Conservation (phyloP, 1,140 invertebrate genomes). For the Armadillidium nasatum region DNA sequence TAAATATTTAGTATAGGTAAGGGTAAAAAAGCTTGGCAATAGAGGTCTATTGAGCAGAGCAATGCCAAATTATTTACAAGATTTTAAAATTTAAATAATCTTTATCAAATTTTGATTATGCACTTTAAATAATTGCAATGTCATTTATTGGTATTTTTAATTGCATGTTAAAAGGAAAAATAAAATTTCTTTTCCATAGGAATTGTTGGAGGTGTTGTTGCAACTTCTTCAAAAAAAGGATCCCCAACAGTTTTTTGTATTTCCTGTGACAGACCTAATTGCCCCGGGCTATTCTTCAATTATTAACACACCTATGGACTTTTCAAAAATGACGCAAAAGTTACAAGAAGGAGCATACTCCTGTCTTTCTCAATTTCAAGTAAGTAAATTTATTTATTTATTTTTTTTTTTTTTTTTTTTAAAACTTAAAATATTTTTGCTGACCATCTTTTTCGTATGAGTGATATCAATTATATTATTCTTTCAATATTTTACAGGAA, state of each 20-base stretch:
- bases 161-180: too few species aligned
- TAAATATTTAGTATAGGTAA: too few species aligned
- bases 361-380: conserved; percentile 66
- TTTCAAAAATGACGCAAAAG: conserved; percentile 91
- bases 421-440: background rate
- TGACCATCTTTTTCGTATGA: conserved; percentile 18
- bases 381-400: conserved; percentile 44
- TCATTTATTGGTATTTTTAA: too few species aligned
- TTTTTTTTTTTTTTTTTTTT: conserved; percentile 23
- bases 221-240: background rate
- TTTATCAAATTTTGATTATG: too few species aligned
- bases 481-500: conserved; percentile 54
- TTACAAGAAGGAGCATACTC: conserved; percentile 84
- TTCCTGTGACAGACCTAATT: conserved; percentile 91
- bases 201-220: background rate
- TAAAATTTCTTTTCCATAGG: background rate
- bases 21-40: too few species aligned
- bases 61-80: too few species aligned
- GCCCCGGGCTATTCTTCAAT: conserved; percentile 73
- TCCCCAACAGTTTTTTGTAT: conserved; percentile 80
- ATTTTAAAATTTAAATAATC: too few species aligned
- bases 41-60: too few species aligned
- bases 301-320: conserved; percentile 82
- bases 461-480: conserved; percentile 47
- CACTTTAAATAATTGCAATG: too few species aligned